A percentile compares a stretch with the other conserved stretches of the same genome.
phyloP scores from a whole-genome alignment of 2,797 vertebrate genomes.

The Vespertilio murinus region DNA sequence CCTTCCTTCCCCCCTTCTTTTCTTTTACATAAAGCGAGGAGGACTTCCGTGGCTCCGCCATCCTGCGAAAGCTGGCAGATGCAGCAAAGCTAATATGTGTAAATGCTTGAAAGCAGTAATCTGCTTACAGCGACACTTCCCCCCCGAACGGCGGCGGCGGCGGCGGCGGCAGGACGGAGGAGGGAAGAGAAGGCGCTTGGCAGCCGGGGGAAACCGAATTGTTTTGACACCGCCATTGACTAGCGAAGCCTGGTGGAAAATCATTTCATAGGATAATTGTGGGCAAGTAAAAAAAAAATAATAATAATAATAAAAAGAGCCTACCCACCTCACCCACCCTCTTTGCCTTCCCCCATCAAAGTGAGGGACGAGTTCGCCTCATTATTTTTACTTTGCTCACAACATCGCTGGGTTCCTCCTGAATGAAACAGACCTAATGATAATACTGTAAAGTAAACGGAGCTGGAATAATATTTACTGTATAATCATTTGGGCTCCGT shows the following conservation, averaged over 20 bases:
- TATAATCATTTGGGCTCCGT: conserved; percentile 74
- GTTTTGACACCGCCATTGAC: conserved; percentile 87
- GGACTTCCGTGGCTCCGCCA: conserved; percentile 65
- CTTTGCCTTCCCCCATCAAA: conserved; percentile 70
- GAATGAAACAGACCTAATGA: conserved; percentile 73
- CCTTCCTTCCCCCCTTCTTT: too few relatives aligned
- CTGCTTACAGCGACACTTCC: conserved; percentile 79
- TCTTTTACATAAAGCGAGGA: conserved; percentile 86
- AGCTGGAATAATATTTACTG: conserved; percentile 78
- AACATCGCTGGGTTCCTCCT: conserved; percentile 61
- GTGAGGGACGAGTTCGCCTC: conserved; percentile 69
- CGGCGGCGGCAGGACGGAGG: conserved; percentile 66
- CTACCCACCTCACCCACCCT: conserved; percentile 51
- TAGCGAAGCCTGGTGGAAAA: conserved; percentile 83
- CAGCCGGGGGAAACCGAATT: conserved; percentile 84
- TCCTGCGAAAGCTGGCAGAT: conserved; percentile 83
- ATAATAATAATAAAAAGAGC: conserved; percentile 26
- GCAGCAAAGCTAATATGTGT: conserved; percentile 86
- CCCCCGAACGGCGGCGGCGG: conserved; percentile 68
- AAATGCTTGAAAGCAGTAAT: conserved; percentile 84
- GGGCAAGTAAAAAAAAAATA: conserved; percentile 62
- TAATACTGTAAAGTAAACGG: conserved; percentile 76
- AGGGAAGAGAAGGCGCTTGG: conserved; percentile 77
- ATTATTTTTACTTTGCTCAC: conserved; percentile 78
- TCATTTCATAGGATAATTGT: conserved; percentile 82